Conservation (phyloP, 2,797 vertebrate genomes). For the Xiphorhynchus erythropygius region DNA sequence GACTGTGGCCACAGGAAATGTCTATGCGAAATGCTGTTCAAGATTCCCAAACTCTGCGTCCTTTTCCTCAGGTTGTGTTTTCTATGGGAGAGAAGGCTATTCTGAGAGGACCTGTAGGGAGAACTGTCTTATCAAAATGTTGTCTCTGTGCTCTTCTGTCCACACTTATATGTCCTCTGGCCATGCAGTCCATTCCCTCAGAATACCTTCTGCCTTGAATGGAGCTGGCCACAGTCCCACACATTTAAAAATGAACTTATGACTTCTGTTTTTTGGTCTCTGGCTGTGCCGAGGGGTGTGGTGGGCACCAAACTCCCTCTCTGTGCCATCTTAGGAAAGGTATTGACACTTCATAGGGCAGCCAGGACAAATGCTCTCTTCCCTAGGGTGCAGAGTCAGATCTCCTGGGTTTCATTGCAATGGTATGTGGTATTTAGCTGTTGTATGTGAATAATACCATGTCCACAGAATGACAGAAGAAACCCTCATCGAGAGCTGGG, state of each 20-base stretch:
- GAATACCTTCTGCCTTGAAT: background rate
- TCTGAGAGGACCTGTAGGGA: background rate
- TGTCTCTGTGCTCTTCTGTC: background rate
- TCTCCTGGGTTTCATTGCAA: background rate
- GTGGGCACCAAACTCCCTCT: background rate
- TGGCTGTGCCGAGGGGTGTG: background rate
- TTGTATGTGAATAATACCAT: background rate
- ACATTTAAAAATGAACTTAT: background rate
- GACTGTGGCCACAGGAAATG: accelerated
- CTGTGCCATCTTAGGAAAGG: background rate
- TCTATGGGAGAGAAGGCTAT: background rate
- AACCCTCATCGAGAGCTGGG: background rate
- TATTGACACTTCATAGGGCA: background rate
- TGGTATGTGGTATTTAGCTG: background rate
- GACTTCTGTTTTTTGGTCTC: accelerated
- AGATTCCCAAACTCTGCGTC: background rate
- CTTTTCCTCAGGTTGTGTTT: background rate
- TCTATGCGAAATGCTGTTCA: background rate
- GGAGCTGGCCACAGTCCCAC: background rate
- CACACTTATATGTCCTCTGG: background rate
- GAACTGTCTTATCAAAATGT: background rate
- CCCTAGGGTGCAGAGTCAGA: background rate
- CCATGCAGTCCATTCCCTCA: background rate
- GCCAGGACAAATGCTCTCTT: background rate
- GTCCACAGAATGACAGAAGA: background rate